phyloP scores from a whole-genome alignment of 1,140 invertebrate genomes.

The Lineus longissimus region DNA sequence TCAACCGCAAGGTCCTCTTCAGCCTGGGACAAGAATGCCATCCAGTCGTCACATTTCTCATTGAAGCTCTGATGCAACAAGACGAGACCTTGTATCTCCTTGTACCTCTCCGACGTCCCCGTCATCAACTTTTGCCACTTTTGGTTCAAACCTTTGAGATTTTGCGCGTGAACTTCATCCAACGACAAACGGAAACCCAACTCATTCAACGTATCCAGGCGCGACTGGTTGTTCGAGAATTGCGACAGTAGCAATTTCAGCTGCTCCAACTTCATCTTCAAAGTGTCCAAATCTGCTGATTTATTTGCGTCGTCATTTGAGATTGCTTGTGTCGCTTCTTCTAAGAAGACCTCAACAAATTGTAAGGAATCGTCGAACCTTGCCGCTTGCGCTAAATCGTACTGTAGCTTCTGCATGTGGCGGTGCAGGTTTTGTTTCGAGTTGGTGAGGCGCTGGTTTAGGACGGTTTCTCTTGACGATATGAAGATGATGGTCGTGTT shows the following conservation, averaged over 20 bases:
- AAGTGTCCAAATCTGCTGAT: conserved; percentile 28
- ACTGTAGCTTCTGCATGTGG: conserved; percentile 32
- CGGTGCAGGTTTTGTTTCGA: conserved; percentile 34
- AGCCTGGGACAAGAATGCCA: conserved; percentile 43
- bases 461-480: conserved; percentile 32
- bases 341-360: conserved; percentile 32
- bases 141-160: conserved; percentile 39
- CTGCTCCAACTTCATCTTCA: conserved; percentile 30
- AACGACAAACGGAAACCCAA: conserved; percentile 43
- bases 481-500: conserved; percentile 37
- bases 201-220: conserved; percentile 34
- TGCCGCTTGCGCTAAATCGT: conserved; percentile 31
- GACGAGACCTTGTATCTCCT: conserved; percentile 33
- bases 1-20: conserved; percentile 38
- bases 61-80: conserved; percentile 44
- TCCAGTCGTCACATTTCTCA: conserved; percentile 47
- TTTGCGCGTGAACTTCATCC: conserved; percentile 27
- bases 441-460: conserved; percentile 37
- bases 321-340: conserved; percentile 31
- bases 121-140: conserved; percentile 35
- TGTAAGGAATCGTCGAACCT: conserved; percentile 34
- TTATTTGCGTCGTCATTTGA: conserved; percentile 28
- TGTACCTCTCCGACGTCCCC: conserved; percentile 34
- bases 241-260: conserved; percentile 33
- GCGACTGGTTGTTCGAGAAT: conserved; percentile 30